Evolutionary conservation across 2,797 vertebrate species (phyloP).

Genomic region (Falco columbarius): DNA sequence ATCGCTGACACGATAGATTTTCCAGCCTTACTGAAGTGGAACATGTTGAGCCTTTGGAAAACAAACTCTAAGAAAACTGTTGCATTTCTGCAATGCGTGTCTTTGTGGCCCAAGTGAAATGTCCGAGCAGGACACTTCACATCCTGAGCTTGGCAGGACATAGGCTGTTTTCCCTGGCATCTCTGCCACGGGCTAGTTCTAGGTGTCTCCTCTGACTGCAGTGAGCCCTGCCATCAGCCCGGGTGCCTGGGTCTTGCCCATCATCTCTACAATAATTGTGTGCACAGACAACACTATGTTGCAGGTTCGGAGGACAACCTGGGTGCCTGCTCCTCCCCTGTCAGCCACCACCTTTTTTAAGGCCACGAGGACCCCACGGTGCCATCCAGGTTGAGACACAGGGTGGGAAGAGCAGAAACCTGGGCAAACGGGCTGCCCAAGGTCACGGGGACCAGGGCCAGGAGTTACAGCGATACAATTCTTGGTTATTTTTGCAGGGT

Average conservation of each 20-base stretch:
- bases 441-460: rapidly evolving
- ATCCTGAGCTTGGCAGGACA: background rate
- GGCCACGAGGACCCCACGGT: too few species aligned
- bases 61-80: background rate
- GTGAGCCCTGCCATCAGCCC: rapidly evolving
- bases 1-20: background rate
- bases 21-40: background rate
- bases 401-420: background rate
- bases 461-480: background rate
- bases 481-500: background rate
- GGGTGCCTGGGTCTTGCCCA: background rate
- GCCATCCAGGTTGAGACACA: background rate
- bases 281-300: rapidly evolving
- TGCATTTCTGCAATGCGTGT: background rate
- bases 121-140: rapidly evolving
- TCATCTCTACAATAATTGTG: background rate
- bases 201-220: background rate
- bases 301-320: background rate
- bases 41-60: background rate
- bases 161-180: background rate
- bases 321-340: background rate
- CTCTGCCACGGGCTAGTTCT: rapidly evolving
- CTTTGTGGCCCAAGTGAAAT: background rate
- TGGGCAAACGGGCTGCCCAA: background rate
- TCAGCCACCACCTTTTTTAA: background rate